phyloP scores from a whole-genome alignment of 2,888 invertebrate genomes.

The Chaitophorus viminalis region DNA sequence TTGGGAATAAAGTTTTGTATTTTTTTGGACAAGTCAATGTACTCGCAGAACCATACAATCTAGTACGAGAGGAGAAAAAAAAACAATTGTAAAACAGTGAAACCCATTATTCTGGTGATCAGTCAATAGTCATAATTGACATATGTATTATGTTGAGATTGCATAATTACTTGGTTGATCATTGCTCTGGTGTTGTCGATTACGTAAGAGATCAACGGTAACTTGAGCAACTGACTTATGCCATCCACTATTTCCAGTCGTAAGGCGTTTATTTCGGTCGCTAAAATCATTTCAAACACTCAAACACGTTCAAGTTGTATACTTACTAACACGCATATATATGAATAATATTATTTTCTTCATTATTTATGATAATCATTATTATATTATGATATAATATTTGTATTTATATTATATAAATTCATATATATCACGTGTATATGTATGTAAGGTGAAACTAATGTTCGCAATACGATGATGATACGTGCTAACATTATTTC shows the following conservation, averaged over 20 bases:
- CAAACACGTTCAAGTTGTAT: not conserved
- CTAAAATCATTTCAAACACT: slow-evolving; percentile 63
- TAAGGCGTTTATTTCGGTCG: slow-evolving; percentile 73
- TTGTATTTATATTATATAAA: not conserved
- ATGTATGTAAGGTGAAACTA: not conserved
- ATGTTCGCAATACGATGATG: not conserved
- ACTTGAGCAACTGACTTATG: slow-evolving; percentile 73
- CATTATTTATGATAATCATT: too few relatives aligned
- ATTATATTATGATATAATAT: too few relatives aligned
- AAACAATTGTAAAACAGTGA: not conserved
- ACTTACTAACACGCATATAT: not conserved
- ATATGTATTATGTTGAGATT: not conserved
- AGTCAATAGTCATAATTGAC: not conserved
- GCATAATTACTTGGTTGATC: slow-evolving; percentile 70
- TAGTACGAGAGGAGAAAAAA: slow-evolving; percentile 55
- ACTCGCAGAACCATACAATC: slow-evolving; percentile 77
- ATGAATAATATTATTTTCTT: not conserved
- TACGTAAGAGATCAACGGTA: slow-evolving; percentile 73
- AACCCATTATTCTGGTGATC: not conserved
- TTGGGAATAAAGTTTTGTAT: slow-evolving; percentile 74
- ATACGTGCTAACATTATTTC: not conserved
- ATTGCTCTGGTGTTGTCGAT: slow-evolving; percentile 73
- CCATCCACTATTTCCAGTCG: slow-evolving; percentile 74
- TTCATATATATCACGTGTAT: not conserved
- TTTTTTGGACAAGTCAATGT: slow-evolving; percentile 78